Evolutionary conservation across 2,113 vertebrate species (phyloP).

Genomic region (Vulpes vulpes): DNA sequence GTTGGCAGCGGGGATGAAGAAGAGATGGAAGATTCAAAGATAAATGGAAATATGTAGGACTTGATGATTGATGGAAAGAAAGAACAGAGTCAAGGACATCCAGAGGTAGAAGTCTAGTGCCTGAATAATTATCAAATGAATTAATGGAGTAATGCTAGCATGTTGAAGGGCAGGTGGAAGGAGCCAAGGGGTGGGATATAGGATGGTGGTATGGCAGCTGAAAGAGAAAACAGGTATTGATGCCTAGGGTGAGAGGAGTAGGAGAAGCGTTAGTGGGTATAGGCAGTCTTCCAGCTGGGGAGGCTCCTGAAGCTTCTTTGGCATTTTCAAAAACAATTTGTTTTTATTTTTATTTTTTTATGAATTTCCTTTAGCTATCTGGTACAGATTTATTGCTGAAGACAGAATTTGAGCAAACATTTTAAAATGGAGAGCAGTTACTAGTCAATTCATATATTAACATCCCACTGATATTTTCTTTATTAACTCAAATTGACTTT

Average conservation of each 20-base stretch:
- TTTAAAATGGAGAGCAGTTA: conserved; percentile 25
- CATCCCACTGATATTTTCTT: not conserved
- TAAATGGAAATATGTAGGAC: not conserved
- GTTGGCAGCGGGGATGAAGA: not conserved
- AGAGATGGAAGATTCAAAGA: not conserved
- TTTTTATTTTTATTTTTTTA: not conserved
- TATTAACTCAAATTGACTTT: not conserved
- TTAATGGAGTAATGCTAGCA: not conserved
- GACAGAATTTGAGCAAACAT: conserved; percentile 35
- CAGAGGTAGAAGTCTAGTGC: not conserved
- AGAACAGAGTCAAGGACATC: not conserved
- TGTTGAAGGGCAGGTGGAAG: not conserved
- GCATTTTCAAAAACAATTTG: not conserved
- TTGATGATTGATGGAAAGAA: not conserved
- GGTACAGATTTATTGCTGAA: conserved; percentile 15
- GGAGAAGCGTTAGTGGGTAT: not conserved
- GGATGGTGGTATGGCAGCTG: not conserved
- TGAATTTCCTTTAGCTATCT: not conserved
- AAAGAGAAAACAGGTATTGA: not conserved
- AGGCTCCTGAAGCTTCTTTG: not conserved
- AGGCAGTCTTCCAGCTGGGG: not conserved
- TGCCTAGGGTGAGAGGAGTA: not conserved
- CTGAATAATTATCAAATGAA: not conserved
- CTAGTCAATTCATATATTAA: not conserved
- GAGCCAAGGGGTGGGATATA: fast-evolving